A percentile compares a stretch with the other conserved stretches of the same genome.
These are phyloP conservation scores for Syndactyla subalaris DNA, from an alignment of 2,797 vertebrate species.

Conservation along the genomic window DNA sequence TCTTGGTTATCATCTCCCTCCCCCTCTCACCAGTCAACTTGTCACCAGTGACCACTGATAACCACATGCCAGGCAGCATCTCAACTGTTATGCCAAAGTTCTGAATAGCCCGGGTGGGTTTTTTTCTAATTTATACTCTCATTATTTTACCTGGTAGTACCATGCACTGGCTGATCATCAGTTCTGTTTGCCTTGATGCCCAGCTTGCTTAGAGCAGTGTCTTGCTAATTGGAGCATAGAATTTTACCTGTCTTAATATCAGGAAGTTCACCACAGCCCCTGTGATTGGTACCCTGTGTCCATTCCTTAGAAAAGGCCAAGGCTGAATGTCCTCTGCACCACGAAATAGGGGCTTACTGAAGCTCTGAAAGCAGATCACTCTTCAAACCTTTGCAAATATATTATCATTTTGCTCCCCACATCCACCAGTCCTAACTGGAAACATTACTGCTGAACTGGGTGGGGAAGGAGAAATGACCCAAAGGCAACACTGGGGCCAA, in stretches of 20 bases:
- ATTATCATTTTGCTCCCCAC: neutral
- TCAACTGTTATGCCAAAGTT: neutral
- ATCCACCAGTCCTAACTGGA: neutral
- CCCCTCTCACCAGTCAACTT: neutral
- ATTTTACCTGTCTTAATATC: neutral
- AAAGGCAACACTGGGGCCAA: neutral
- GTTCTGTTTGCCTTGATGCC: neutral
- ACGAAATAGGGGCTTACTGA: neutral
- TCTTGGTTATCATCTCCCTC: neutral
- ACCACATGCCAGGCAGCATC: neutral
- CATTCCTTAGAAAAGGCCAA: neutral
- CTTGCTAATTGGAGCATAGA: neutral
- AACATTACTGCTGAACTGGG: neutral
- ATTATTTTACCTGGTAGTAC: neutral
- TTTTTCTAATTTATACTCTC: neutral
- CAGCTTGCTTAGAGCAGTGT: neutral
- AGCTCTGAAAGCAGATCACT: neutral
- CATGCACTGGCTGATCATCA: neutral
- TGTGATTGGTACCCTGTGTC: neutral
- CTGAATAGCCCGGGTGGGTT: neutral
- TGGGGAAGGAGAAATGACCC: slow-evolving; percentile 22
- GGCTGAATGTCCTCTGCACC: neutral
- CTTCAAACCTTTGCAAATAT: neutral
- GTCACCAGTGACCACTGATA: neutral
- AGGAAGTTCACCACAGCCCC: neutral